These are phyloP conservation scores for Hydrochoerus hydrochaeris DNA, from an alignment of 2,113 vertebrate genomes.

Conservation along the genomic window DNA sequence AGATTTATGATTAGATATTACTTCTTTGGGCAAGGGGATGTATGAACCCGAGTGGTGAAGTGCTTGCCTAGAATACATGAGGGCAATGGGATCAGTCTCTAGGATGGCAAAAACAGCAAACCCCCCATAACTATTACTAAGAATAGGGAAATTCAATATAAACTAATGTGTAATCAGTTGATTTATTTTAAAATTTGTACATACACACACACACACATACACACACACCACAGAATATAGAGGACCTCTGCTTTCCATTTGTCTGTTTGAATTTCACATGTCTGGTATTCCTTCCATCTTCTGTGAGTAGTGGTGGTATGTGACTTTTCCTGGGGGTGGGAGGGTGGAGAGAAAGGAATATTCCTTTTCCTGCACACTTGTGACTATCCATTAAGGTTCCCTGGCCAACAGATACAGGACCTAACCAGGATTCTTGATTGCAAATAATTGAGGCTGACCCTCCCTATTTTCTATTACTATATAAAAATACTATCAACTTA, in stretches of 20 bases:
- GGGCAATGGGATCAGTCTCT: neutral
- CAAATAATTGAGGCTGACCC: neutral
- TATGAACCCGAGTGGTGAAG: neutral
- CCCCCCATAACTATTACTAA: neutral
- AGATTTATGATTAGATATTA: conserved; percentile 52
- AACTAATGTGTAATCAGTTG: neutral
- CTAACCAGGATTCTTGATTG: neutral
- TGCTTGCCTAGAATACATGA: neutral
- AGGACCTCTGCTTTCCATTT: neutral
- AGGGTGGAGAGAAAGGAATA: neutral
- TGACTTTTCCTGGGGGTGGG: neutral
- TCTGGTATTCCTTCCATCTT: neutral
- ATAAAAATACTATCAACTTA: neutral
- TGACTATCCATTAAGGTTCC: neutral
- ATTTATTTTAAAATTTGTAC: neutral
- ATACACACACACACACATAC: neutral
- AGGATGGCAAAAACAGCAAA: neutral
- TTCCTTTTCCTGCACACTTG: neutral
- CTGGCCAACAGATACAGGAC: neutral
- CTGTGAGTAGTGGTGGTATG: neutral
- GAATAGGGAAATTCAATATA: neutral
- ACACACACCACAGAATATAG: neutral
- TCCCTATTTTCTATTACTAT: neutral
- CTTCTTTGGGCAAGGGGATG: neutral
- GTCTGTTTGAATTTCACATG: conserved; percentile 8